phyloP scores from a whole-genome alignment of 2,888 invertebrate genomes.

The Adela reaumurella region DNA sequence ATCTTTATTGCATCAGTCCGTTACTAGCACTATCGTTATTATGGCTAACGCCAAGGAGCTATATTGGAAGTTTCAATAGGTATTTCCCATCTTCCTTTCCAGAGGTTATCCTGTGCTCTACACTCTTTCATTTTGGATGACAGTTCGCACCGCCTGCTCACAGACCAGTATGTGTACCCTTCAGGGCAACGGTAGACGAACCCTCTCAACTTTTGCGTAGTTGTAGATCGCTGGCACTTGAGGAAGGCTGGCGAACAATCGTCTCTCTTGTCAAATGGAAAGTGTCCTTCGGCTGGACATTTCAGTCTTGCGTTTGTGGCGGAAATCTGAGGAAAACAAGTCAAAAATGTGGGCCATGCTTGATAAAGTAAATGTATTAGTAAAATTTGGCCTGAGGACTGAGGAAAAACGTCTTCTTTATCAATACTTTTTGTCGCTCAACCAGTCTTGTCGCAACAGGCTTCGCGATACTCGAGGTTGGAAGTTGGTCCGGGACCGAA shows the following conservation, averaged over 20 bases:
- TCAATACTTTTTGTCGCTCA: no score
- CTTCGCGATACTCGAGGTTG: no score
- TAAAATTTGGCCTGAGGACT: no score
- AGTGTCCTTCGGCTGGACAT: constrained; percentile 68
- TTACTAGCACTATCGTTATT: no score
- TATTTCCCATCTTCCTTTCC: constrained; percentile 52
- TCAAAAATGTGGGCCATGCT: no score
- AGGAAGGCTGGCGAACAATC: constrained; percentile 70
- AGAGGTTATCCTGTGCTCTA: constrained; percentile 30
- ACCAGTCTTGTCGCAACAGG: no score
- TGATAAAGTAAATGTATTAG: no score
- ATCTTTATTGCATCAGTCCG: no score
- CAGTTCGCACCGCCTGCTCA: constrained; percentile 73
- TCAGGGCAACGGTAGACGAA: constrained; percentile 74
- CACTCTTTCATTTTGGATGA: constrained; percentile 61
- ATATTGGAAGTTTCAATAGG: constrained; percentile 54
- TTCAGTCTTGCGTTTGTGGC: constrained; percentile 51
- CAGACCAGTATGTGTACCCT: constrained; percentile 72
- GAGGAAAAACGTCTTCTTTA: no score
- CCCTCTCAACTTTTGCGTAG: constrained; percentile 57
- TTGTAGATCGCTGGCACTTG: constrained; percentile 59
- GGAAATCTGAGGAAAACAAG: constrained; percentile 55
- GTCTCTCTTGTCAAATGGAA: constrained; percentile 60
- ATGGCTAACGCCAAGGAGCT: constrained; percentile 35
- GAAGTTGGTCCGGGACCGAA: no score